Evolutionary conservation across 2,113 vertebrate genomes (phyloP), one percentile per base, ranked within the genome.

Genomic region (Gopherus flavomarginatus): DNA sequence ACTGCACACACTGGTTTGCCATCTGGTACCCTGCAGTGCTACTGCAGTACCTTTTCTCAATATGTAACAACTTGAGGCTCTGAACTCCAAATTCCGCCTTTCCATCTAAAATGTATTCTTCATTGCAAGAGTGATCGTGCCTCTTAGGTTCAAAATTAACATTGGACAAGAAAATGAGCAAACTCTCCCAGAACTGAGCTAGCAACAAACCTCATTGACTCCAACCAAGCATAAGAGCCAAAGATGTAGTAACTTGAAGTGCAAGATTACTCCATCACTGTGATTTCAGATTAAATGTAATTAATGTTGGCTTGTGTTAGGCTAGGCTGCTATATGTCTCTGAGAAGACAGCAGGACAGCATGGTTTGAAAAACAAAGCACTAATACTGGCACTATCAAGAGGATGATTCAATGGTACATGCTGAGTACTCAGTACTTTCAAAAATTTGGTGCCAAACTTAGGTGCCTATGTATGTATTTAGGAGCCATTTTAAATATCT

Each of bases 231-330:
- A 22, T 14, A 65, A 21, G 65, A 44, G 35, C 75, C 87, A 72
- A 85, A 83, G 27, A 84, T 88, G 65, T 11, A 24, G 47, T 77
- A 24, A n/a, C 85, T 90, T 81, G 85, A 86, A 59, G 83, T 69
- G 88, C 78, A 59, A 3, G n/a, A 65, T 53, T 49, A 44, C 14
- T 69, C 17, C 17, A 54, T 86, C 82, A 81, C 88, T 72, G 57
- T n/a, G n/a, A 88, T 96, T 83, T 95, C 90, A 83, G 38, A 75
- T n/a, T 57, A 80, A 94, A 95, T 90, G 87, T n/a, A 85, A 56
- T 57, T 93, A n/a, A 19, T 10, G 35, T 21, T 69, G 35, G 35
- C 9, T 38, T 69, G 65, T 69, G 35, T 35, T 69, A 38, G 65
- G 35, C 65, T n/a, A 69, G 65, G 11, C 22, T 83, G 35, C 17